These are phyloP conservation scores for Austrofundulus limnaeus DNA, from an alignment of 2,113 vertebrate species.

Conservation along the genomic window DNA sequence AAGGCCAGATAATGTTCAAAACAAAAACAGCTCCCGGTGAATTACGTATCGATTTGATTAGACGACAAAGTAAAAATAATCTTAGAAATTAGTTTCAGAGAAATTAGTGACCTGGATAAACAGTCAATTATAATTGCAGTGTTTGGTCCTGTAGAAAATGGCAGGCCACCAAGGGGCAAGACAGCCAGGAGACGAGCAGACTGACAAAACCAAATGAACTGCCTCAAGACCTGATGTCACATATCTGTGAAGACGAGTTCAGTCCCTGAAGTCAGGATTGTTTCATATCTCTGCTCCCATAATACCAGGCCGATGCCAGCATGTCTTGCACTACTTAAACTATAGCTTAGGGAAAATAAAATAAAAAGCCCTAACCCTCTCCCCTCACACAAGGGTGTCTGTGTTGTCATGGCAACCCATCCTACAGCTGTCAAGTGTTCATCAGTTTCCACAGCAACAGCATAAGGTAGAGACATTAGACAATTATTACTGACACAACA, in stretches of 20 bases:
- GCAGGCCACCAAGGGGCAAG: slow-evolving; percentile 6
- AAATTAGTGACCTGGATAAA: slow-evolving; percentile 31
- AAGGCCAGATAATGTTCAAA: slow-evolving; percentile 17
- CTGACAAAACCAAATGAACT: slow-evolving; percentile 33
- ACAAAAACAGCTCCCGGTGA: slow-evolving; percentile 11
- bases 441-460: slow-evolving; percentile 82
- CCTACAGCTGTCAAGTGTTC: slow-evolving; percentile 76
- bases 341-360: slow-evolving; percentile 1
- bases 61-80: slow-evolving; percentile 8
- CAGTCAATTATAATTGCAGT: not conserved
- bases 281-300: slow-evolving; percentile 52
- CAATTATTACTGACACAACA: slow-evolving; percentile 73
- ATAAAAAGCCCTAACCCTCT: slow-evolving; percentile 2
- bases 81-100: slow-evolving; percentile 1
- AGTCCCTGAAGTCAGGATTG: slow-evolving; percentile 46
- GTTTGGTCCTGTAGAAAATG: slow-evolving; percentile 8
- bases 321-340: slow-evolving; percentile 36
- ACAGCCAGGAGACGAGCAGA: slow-evolving; percentile 31
- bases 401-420: slow-evolving; percentile 74
- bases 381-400: slow-evolving; percentile 34
- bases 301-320: slow-evolving; percentile 52
- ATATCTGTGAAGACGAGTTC: slow-evolving; percentile 40
- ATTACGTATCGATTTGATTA: slow-evolving; percentile 19
- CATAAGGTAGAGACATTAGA: slow-evolving; percentile 65
- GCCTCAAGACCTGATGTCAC: slow-evolving; percentile 55